Evolutionary conservation across 1,140 invertebrate genomes (phyloP).

Genomic region (Cepaea nemoralis): DNA sequence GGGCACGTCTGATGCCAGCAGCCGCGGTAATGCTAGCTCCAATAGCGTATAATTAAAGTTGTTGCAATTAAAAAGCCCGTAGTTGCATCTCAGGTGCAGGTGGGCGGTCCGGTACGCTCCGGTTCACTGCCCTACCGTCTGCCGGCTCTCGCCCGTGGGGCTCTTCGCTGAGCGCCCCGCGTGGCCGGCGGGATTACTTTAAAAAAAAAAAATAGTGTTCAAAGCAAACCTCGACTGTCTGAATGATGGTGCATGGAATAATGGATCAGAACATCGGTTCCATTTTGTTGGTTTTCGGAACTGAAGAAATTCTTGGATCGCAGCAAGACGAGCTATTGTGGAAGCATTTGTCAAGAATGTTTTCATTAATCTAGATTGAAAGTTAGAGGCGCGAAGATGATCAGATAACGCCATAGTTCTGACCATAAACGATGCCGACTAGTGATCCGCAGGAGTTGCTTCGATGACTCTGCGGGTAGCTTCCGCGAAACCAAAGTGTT

Average conservation of each 20-base stretch:
- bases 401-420: not conserved
- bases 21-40: constrained; percentile 5
- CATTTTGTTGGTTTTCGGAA: not conserved
- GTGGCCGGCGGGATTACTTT: too few species aligned
- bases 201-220: not conserved
- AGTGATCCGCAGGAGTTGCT: not conserved
- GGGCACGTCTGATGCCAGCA: constrained; percentile 2
- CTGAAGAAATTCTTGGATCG: not conserved
- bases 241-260: too few species aligned
- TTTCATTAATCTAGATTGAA: not conserved
- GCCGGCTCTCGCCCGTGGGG: too few species aligned
- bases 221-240: too few species aligned
- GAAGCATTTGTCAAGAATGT: too few species aligned
- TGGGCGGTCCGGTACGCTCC: too few species aligned
- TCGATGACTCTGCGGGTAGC: not conserved
- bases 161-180: too few species aligned
- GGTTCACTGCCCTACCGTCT: too few species aligned
- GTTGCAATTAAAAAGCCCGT: constrained; percentile 12
- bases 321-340: not conserved
- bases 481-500: not conserved
- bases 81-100: too few species aligned
- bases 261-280: too few species aligned
- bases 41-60: constrained; percentile 17
- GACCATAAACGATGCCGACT: constrained; percentile 2
- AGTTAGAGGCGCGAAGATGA: not conserved